These are phyloP conservation scores for Drosophila auraria DNA, from an alignment of 1,140 invertebrate species.

Conservation along the genomic window DNA sequence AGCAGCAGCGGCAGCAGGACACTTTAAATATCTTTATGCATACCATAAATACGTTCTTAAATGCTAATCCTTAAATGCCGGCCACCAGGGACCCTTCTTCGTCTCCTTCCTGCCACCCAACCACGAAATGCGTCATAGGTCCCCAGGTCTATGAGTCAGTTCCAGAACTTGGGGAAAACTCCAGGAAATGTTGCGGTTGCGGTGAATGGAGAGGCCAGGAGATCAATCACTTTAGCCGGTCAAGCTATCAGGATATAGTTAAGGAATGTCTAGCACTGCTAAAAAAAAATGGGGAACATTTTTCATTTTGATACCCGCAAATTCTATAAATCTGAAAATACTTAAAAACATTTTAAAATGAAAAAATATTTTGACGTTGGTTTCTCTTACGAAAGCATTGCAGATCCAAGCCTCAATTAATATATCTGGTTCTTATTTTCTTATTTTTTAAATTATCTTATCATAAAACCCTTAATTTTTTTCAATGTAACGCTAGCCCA, in stretches of 20 bases:
- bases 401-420: no score
- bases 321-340: no score
- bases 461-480: neutral
- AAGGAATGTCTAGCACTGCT: neutral
- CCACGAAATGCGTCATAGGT: conserved; percentile 33
- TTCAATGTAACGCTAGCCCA: neutral
- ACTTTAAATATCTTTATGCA: conserved; percentile 74
- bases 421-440: no score
- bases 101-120: neutral
- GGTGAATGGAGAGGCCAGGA: conserved; percentile 11
- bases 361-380: no score
- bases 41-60: conserved; percentile 69
- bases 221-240: conserved; percentile 37
- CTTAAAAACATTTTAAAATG: no score
- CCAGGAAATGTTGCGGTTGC: conserved; percentile 47
- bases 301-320: no score
- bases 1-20: conserved; percentile 12
- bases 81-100: conserved; percentile 4
- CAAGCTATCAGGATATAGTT: conserved; percentile 21
- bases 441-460: neutral
- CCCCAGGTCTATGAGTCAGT: conserved; percentile 27
- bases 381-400: no score
- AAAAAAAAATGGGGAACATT: neutral
- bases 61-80: conserved; percentile 65
- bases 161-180: conserved; percentile 3